Conservation (phyloP, 2,113 vertebrate species). For the Urocynchramus pylzowi region DNA sequence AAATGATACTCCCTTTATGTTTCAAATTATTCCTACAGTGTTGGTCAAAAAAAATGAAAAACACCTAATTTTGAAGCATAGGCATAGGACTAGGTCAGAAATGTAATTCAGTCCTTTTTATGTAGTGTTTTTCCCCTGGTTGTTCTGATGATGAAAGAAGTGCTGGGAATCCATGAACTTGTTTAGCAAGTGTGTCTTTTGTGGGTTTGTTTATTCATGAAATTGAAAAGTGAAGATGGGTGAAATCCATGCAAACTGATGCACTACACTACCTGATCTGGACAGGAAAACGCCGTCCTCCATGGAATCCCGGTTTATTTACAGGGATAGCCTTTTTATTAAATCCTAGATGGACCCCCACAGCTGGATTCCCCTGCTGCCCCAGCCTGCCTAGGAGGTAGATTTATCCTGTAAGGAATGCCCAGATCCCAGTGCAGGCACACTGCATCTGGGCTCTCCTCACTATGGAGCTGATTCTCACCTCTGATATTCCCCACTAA, state of each 20-base stretch:
- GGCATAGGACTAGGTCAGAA: background rate
- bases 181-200: background rate
- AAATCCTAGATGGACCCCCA: background rate
- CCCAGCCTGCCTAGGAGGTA: background rate
- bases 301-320: background rate
- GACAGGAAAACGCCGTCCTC: background rate
- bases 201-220: background rate
- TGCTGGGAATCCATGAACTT: background rate
- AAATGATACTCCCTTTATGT: constrained; percentile 42
- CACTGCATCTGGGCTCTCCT: background rate
- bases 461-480: background rate
- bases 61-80: constrained; percentile 24
- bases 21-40: background rate
- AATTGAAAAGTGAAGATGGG: constrained; percentile 2
- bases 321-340: background rate
- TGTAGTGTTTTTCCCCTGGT: background rate
- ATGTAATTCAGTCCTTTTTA: constrained; percentile 18
- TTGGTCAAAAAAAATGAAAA: constrained; percentile 7
- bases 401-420: background rate
- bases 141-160: constrained; percentile 33
- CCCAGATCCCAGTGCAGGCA: background rate
- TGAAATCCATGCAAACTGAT: background rate
- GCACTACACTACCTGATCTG: background rate
- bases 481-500: background rate
- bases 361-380: background rate